Percentiles rank a stretch among this genome's conserved stretches.
phyloP scores from a whole-genome alignment of 2,113 vertebrate genomes.

The Sturnira hondurensis region DNA sequence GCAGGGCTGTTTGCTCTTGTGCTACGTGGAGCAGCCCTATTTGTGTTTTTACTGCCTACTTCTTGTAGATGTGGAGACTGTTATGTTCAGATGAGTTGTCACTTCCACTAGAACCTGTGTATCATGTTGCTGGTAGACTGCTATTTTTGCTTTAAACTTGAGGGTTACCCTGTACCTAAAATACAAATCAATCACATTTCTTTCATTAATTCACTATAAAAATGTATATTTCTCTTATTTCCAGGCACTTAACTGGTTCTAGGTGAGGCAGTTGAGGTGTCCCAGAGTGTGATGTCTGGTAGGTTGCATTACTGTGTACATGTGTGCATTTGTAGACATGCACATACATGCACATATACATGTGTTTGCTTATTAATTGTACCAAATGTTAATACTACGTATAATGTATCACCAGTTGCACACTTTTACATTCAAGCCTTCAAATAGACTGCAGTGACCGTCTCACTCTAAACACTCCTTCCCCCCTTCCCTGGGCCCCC shows the following conservation, averaged over 20 bases:
- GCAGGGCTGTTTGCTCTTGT: neutral
- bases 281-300: neutral
- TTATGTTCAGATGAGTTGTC: neutral
- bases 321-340: neutral
- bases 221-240: conserved; percentile 13
- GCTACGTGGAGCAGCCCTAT: neutral
- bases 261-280: neutral
- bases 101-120: neutral
- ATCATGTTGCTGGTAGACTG: neutral
- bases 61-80: neutral
- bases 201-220: neutral
- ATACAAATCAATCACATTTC: neutral
- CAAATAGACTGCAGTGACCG: neutral
- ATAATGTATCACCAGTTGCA: neutral
- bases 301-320: neutral
- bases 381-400: neutral
- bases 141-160: neutral
- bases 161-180: neutral
- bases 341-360: neutral
- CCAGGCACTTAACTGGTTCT: neutral
- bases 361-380: neutral
- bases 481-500: neutral
- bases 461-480: neutral
- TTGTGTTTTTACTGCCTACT: neutral
- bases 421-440: neutral